Evolutionary conservation across 2,888 invertebrate genomes (phyloP).

Genomic region (Rhyacophila evoluta): DNA sequence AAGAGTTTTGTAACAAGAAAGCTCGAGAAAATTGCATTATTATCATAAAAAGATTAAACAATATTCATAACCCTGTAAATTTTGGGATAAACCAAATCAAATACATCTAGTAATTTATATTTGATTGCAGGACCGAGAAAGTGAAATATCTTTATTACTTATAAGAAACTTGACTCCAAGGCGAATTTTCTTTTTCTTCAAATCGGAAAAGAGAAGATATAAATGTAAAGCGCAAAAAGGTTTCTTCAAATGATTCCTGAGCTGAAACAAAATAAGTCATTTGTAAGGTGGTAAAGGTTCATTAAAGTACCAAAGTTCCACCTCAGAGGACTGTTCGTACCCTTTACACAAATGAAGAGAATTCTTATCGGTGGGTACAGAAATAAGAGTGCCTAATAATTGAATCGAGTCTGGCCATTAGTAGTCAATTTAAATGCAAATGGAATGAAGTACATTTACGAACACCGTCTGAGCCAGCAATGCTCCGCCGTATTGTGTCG

Average conservation of each 20-base stretch:
- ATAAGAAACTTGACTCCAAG: too few species aligned
- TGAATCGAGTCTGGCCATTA: slow-evolving; percentile 46
- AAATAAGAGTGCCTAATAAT: slow-evolving; percentile 40
- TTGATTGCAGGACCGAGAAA: background rate
- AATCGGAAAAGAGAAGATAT: background rate
- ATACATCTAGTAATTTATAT: too few species aligned
- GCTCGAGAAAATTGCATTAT: too few species aligned
- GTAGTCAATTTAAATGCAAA: slow-evolving; percentile 50
- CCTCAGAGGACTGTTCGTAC: background rate
- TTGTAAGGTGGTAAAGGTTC: background rate
- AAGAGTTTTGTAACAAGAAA: too few species aligned
- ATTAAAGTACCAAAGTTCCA: background rate
- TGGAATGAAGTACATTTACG: slow-evolving; percentile 39
- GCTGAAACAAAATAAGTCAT: background rate
- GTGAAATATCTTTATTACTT: too few species aligned
- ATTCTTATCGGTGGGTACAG: slow-evolving; percentile 17
- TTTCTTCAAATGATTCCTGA: background rate
- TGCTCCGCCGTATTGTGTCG: slow-evolving; percentile 6
- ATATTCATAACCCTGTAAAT: too few species aligned
- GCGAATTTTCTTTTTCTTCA: too few species aligned
- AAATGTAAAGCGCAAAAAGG: background rate
- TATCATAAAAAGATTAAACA: too few species aligned
- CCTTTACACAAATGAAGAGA: slow-evolving; percentile 4
- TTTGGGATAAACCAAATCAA: too few species aligned
- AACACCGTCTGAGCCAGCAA: slow-evolving; percentile 11